Evolutionary conservation across 2,888 invertebrate species (phyloP).

Genomic region (Pachydiplax longipennis): DNA sequence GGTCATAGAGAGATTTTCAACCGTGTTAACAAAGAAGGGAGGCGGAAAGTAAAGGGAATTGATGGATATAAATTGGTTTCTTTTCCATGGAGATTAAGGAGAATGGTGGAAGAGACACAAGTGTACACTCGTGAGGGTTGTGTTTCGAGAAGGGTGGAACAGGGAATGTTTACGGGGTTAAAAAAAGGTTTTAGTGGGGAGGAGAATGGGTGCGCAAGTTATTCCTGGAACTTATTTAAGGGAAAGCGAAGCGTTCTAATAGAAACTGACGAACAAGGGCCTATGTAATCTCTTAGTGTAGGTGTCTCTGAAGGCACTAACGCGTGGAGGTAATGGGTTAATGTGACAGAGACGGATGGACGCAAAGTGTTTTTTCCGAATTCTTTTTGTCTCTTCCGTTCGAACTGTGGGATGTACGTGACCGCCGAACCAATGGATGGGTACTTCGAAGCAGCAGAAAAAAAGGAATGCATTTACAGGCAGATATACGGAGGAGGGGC

Average conservation of each 20-base stretch:
- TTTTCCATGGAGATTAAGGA: neutral
- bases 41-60: neutral
- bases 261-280: neutral
- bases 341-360: neutral
- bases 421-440: neutral
- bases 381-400: neutral
- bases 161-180: too few species aligned
- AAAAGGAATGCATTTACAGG: neutral
- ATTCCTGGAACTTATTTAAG: neutral
- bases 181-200: too few species aligned
- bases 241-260: neutral
- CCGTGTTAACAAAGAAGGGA: neutral
- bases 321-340: neutral
- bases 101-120: neutral
- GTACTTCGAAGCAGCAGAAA: neutral
- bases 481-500: neutral
- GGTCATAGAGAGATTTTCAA: neutral
- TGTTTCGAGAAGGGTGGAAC: too few species aligned
- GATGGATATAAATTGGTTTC: constrained; percentile 21
- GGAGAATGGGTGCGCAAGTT: neutral
- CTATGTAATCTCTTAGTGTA: neutral
- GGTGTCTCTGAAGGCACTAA: neutral
- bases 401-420: neutral
- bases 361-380: neutral
- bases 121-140: too few species aligned